A percentile compares a stretch with the other conserved stretches of the same genome.
These are phyloP conservation scores for Thunnus albacares DNA, from an alignment of 2,797 vertebrate species.

Conservation along the genomic window DNA sequence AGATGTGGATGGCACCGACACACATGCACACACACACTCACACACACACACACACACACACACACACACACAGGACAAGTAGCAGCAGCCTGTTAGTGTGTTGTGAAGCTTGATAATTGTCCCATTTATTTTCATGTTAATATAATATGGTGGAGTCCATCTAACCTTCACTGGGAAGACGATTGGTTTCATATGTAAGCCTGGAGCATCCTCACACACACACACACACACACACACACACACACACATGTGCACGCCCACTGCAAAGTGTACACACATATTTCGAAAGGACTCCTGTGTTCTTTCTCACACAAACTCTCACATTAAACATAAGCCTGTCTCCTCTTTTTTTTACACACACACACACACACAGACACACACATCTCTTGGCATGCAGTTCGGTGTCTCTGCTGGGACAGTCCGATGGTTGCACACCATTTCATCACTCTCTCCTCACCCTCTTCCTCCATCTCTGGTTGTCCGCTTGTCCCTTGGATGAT, in stretches of 20 bases:
- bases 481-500: conserved; percentile 60
- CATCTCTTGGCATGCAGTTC: conserved; percentile 30
- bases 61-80: conserved; percentile 45
- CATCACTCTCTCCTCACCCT: conserved; percentile 59
- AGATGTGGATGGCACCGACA: conserved; percentile 66
- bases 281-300: background rate
- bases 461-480: conserved; percentile 31
- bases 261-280: background rate
- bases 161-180: conserved; percentile 44
- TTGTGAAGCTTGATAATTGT: conserved; percentile 67
- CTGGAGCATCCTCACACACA: conserved; percentile 53
- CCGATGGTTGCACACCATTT: conserved; percentile 57
- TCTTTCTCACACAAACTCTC: conserved; percentile 16
- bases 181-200: conserved; percentile 70
- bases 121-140: conserved; percentile 77
- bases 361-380: conserved; percentile 18
- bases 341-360: background rate
- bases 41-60: conserved; percentile 18
- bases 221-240: conserved; percentile 24
- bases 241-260: conserved; percentile 18
- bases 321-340: background rate
- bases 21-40: background rate
- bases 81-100: conserved; percentile 64
- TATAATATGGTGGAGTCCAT: conserved; percentile 60
- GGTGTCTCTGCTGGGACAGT: conserved; percentile 38